These are phyloP conservation scores for Gavialis gangeticus DNA, from an alignment of 2,113 vertebrate genomes.

Conservation along the genomic window DNA sequence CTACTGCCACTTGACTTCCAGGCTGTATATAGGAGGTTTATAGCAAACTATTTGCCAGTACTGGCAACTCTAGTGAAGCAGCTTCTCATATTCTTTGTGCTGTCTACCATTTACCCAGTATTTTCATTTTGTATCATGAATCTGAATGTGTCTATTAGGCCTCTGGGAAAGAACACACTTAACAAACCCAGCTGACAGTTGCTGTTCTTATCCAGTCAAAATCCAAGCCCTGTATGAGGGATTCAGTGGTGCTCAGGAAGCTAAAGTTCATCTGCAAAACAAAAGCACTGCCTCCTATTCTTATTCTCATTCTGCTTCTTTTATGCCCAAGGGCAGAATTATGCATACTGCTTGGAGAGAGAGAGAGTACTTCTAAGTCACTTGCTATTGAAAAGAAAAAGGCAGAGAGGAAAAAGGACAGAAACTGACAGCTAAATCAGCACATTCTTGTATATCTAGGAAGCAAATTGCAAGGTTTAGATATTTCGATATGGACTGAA, in stretches of 20 bases:
- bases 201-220: rapidly evolving
- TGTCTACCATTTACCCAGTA: not conserved
- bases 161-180: not conserved
- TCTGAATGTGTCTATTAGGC: not conserved
- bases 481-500: not conserved
- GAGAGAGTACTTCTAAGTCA: not conserved
- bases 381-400: not conserved
- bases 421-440: not conserved
- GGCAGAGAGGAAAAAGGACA: not conserved
- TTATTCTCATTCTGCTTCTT: rapidly evolving
- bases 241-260: rapidly evolving
- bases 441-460: not conserved
- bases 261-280: not conserved
- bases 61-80: not conserved
- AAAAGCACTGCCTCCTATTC: not conserved
- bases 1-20: not conserved
- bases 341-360: not conserved
- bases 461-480: not conserved
- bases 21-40: not conserved
- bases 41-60: not conserved
- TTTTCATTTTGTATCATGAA: not conserved
- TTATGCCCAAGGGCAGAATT: not conserved
- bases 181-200: not conserved
- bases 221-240: rapidly evolving
- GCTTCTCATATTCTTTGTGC: not conserved